A percentile compares a stretch with the other conserved stretches of the same genome.
Evolutionary conservation across 2,888 invertebrate genomes (phyloP).

Genomic region (Caenorhabditis panamensis): DNA sequence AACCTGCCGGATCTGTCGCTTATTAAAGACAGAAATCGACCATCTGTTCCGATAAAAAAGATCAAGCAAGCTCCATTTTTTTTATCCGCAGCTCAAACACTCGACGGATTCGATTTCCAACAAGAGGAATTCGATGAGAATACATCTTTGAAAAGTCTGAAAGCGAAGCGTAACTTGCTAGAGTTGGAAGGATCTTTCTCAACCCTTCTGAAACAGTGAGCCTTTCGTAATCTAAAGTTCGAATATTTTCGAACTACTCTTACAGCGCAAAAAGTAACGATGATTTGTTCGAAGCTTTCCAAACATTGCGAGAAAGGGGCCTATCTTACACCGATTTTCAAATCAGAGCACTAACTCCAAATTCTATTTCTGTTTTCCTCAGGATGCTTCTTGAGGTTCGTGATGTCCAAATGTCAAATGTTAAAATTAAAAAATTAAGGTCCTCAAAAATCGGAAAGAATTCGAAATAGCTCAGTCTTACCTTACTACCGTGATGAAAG

Average conservation of each 20-base stretch:
- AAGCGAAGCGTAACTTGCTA: constrained; percentile 71
- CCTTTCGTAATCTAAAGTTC: not conserved
- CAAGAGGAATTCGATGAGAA: constrained; percentile 41
- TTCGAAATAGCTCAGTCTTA: constrained; percentile 94
- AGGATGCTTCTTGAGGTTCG: constrained; percentile 70
- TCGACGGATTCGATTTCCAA: constrained; percentile 88
- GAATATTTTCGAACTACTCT: constrained; percentile 2
- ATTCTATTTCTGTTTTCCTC: constrained; percentile 68
- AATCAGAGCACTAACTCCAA: constrained; percentile 69
- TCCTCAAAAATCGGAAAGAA: constrained; percentile 88
- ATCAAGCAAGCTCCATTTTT: constrained; percentile 96
- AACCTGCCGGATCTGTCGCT: constrained; percentile 91
- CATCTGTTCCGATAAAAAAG: constrained; percentile 89
- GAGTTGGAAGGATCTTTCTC: constrained; percentile 72
- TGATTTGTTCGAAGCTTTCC: constrained; percentile 62
- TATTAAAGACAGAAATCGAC: constrained; percentile 92
- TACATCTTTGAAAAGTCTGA: constrained; percentile 53
- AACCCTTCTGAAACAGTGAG: constrained; percentile 46
- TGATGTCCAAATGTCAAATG: not conserved
- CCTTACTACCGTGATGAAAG: constrained; percentile 90
- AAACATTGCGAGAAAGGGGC: constrained; percentile 67
- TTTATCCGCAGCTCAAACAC: constrained; percentile 90
- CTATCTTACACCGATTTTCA: constrained; percentile 77
- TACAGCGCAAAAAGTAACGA: constrained; percentile 60
- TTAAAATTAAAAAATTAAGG: constrained; percentile 81